Base-by-base conservation (phyloP, 2,888 invertebrate species). In the Melanargia galathea region DNA sequence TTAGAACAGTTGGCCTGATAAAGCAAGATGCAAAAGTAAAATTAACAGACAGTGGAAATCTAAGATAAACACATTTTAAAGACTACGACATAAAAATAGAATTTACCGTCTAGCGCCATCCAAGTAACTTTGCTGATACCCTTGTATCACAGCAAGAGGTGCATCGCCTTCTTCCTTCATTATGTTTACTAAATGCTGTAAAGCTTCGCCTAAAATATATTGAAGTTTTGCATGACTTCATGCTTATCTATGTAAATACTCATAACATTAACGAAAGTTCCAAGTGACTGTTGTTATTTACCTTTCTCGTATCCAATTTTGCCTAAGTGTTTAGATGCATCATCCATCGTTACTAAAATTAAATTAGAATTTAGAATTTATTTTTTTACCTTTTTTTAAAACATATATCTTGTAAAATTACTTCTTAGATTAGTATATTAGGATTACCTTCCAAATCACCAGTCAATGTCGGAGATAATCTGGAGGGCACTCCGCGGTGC, bases 291-390 rank as follows among this genome's bases (percentile, higher is more conserved):
- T 30, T 30, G n/a, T 49, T 20, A 13, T 16, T 62, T 74, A 83
- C 87, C 86, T 80, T 82, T 86, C 58, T 76, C 78, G 2, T 65
- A 64, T 62, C 83, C 87, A 38, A 72, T 24, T 69, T 78, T 82
- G 8, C 85, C 86, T 51, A 88, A 77, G 74, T 83, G 82, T 38
- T 76, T 76, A 0, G 85, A 71, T 16, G 84, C 86, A 4, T 78
- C 76, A 1, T 65, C 66, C 70, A 86, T 81, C 2, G 79, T 75
- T 11, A 64, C 87, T 87, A 68, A 60, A 74, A 76, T 0, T 1
- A 11, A 18, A 40, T 24, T 26, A 30, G 2, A 8, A n/a, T 45
- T 11, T 20, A 38, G 13, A 38, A 35, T 35, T 30, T 30, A 30
- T n/a, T n/a, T n/a, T n/a, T n/a, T n/a, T n/a, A n/a, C n/a, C n/a